Conservation (phyloP, 2,113 vertebrate species). For the Oreochromis spilurus region DNA sequence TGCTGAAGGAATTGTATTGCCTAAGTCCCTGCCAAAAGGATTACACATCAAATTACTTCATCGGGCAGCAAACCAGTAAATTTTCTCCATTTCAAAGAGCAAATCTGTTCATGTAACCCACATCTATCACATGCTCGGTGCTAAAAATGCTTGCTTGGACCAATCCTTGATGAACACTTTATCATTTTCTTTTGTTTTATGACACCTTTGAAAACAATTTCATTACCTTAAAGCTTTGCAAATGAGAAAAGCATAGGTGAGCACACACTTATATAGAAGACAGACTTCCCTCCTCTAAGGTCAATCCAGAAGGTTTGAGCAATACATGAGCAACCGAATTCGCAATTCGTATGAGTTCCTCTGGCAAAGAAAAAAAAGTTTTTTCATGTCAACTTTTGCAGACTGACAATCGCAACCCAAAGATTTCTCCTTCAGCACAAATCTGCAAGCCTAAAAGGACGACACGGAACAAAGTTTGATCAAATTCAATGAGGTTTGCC, state of each 20-base stretch:
- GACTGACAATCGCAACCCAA: neutral
- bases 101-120: constrained; percentile 3
- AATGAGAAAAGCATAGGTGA: neutral
- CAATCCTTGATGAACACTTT: constrained; percentile 12
- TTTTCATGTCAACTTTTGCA: neutral
- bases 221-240: constrained; percentile 14
- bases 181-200: neutral
- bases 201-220: neutral
- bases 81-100: constrained; percentile 10
- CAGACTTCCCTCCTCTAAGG: neutral
- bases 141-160: constrained; percentile 1
- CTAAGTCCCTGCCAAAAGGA: neutral
- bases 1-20: neutral
- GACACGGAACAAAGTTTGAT: neutral
- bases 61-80: constrained; percentile 6
- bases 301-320: neutral
- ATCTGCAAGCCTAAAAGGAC: neutral
- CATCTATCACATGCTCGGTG: neutral
- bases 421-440: neutral
- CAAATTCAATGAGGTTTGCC: neutral
- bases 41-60: neutral
- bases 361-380: accelerated
- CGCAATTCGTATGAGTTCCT: neutral
- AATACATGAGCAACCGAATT: neutral
- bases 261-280: neutral